Conservation (phyloP, 2,113 vertebrate genomes). For the Dasypus novemcinctus region DNA sequence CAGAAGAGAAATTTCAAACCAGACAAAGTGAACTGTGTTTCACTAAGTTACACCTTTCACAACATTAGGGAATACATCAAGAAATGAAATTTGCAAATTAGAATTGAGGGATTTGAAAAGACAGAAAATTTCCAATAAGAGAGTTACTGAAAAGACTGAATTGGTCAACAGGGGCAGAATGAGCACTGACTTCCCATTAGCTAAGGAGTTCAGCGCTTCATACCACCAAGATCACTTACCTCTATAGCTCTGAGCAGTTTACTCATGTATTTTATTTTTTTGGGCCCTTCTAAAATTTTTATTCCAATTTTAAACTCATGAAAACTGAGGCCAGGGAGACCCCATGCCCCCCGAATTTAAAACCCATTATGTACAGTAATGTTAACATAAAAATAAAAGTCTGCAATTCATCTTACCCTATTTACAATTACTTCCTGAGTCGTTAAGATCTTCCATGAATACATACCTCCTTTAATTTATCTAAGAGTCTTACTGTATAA, state of each 20-base stretch:
- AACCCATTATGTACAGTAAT: neutral
- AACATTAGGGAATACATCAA: neutral
- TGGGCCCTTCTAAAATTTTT: neutral
- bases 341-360: neutral
- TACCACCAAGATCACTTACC: neutral
- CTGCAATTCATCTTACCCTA: neutral
- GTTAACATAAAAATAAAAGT: neutral
- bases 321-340: neutral
- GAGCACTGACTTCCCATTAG: neutral
- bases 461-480: neutral
- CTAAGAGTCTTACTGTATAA: neutral
- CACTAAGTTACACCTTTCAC: neutral
- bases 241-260: neutral
- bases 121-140: neutral
- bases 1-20: neutral
- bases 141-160: neutral
- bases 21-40: neutral
- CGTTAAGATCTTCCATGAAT: neutral
- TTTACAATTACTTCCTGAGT: neutral
- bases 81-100: neutral
- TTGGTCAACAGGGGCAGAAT: neutral
- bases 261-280: neutral
- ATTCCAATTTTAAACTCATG: neutral
- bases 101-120: neutral
- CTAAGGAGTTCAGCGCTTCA: neutral